Evolutionary conservation across 2,797 vertebrate species (phyloP), one percentile per base, ranked within the genome.

Genomic region (Brachyrhaphis roseni): DNA sequence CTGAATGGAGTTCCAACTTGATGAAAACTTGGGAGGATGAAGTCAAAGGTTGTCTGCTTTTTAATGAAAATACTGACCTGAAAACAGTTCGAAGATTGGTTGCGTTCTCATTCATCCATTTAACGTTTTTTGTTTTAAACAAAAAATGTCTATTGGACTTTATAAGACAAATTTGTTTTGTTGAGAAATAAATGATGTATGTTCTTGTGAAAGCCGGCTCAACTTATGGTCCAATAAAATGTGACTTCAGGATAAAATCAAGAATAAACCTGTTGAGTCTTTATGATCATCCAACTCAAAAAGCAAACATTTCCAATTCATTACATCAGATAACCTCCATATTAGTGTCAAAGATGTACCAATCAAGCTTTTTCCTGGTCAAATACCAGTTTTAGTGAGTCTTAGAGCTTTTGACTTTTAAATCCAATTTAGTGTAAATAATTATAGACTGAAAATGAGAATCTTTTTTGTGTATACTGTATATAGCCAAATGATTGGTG

Each of bases 221-320:
- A 82, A 83, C 76, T 71, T 77, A 89, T 55, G 82, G 82, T 88
- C 87, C 87, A 93, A 94, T 94, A 93, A 94, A 94, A 93, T 86
- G 83, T 91, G 80, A 90, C 90, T 93, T 90, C 88, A 91, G 82
- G 90, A 91, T 83, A 84, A 90, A 84, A 81, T 88, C 57, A 64
- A 85, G 57, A 82, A 31, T n/a, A 46, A 82, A 78, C 31, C 75
- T 74, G 74, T 62, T 75, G 41, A 77, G 76, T 90, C 74, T 81
- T 87, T 89, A 6, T 86, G 46, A 70, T 39, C 28, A 62, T 45
- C 28, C 34, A 80, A 71, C 26, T 31, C 3, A 41, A 68, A 36
- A 7, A 20, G 28, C 45, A 66, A 45, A 53, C 5, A 8, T 77
- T 62, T 80, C 80, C 5, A 47, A 23, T 81, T 86, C 81, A 87